Percentiles rank a stretch among this genome's conserved stretches.
These are phyloP conservation scores for Patiria miniata DNA, from an alignment of 35 echinoderm and acorn worm species.

Conservation along the genomic window DNA sequence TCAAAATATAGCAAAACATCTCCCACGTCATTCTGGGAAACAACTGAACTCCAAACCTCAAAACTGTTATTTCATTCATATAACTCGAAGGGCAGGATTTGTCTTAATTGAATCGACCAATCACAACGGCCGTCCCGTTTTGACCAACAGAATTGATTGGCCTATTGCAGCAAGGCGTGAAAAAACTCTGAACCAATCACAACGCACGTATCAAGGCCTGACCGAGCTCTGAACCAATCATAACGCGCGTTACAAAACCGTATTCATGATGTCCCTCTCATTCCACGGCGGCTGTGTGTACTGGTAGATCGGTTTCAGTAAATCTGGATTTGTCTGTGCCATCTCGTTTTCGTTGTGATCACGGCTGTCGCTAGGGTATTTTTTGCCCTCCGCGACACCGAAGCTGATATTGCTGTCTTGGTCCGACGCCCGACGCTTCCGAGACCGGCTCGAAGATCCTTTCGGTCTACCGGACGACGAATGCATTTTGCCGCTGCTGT, in stretches of 20 bases:
- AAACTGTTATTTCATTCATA: too few species aligned
- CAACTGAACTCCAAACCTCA: too few species aligned
- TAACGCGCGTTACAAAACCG: not conserved
- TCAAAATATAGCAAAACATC: too few species aligned
- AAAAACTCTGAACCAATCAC: too few species aligned
- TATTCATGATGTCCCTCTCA: not conserved
- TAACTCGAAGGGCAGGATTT: too few species aligned
- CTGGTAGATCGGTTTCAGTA: slow-evolving; percentile 8
- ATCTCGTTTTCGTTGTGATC: not conserved
- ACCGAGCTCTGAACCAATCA: too few species aligned
- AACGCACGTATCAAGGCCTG: not conserved
- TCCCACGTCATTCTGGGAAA: too few species aligned
- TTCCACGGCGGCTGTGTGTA: slow-evolving; percentile 4
- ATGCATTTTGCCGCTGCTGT: not conserved
- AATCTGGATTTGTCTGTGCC: not conserved
- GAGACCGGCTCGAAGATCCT: not conserved
- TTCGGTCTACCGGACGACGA: not conserved
- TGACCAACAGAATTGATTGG: too few species aligned
- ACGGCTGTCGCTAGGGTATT: not conserved
- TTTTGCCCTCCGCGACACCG: not conserved
- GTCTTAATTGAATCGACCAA: too few species aligned
- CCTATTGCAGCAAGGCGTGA: too few species aligned
- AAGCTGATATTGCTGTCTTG: not conserved
- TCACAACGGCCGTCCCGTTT: too few species aligned
- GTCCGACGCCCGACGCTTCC: not conserved